These are phyloP conservation scores for Phortica magna DNA, from an alignment of 2,888 invertebrate genomes.

Conservation along the genomic window DNA sequence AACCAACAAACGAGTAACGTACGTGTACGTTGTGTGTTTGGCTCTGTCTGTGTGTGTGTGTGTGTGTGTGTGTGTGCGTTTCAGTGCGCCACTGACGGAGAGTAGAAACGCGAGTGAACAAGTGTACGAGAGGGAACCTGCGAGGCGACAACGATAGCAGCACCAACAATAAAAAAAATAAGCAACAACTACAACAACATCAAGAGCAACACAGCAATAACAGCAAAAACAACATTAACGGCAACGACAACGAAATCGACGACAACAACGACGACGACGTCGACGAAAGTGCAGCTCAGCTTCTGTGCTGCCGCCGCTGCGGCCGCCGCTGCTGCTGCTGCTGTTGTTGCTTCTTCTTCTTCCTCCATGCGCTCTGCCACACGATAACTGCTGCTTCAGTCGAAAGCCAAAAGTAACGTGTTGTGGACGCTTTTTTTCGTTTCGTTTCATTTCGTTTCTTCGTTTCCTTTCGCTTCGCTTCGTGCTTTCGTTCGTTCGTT, in stretches of 20 bases:
- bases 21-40: not conserved
- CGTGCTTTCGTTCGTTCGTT: slow-evolving; percentile 49
- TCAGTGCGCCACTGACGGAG: slow-evolving; percentile 17
- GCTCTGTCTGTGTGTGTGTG: not conserved
- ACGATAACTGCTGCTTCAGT: slow-evolving; percentile 67
- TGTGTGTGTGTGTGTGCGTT: not conserved
- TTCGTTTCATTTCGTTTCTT: slow-evolving; percentile 53
- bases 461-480: slow-evolving; percentile 44
- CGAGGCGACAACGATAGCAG: slow-evolving; percentile 27
- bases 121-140: slow-evolving; percentile 9
- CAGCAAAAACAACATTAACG: slow-evolving; percentile 22
- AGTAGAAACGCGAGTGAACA: not conserved
- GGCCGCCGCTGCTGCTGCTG: slow-evolving; percentile 56
- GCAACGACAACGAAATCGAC: not conserved
- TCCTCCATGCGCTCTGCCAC: slow-evolving; percentile 60
- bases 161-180: slow-evolving; percentile 43
- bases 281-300: slow-evolving; percentile 67
- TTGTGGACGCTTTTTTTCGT: slow-evolving; percentile 66
- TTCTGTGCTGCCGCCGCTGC: slow-evolving; percentile 63
- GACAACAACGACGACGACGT: not conserved
- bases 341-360: slow-evolving; percentile 49
- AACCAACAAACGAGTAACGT: slow-evolving; percentile 43
- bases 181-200: slow-evolving; percentile 30
- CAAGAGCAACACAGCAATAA: slow-evolving; percentile 22
- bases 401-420: slow-evolving; percentile 72